Evolutionary conservation across 2,888 invertebrate genomes (phyloP).

Genomic region (Callinectes sapidus): DNA sequence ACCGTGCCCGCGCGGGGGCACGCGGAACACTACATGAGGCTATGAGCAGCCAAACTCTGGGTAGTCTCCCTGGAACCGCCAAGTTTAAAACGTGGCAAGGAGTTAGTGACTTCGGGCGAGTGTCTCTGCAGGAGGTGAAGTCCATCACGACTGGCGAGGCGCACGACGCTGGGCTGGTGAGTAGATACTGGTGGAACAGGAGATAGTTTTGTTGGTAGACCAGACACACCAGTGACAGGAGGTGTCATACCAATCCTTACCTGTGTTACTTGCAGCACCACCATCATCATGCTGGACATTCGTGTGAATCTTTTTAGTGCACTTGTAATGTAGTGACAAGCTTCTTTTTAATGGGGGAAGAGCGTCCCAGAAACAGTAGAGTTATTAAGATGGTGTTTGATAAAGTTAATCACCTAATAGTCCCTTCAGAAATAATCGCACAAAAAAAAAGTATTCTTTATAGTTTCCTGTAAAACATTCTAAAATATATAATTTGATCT

Average conservation of each 20-base stretch:
- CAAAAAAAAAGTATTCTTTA: not conserved
- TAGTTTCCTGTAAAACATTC: not conserved
- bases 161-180: constrained; percentile 32
- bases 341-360: not conserved
- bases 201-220: not conserved
- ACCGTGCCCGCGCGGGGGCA: constrained; percentile 22
- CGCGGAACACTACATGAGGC: constrained; percentile 47
- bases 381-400: not conserved
- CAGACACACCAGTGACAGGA: not conserved
- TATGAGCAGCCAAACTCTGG: constrained; percentile 41
- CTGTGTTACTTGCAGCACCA: not conserved
- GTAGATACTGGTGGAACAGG: not conserved
- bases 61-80: constrained; percentile 58
- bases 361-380: not conserved
- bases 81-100: constrained; percentile 54
- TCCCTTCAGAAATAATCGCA: not conserved
- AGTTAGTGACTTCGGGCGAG: constrained; percentile 41
- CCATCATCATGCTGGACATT: not conserved
- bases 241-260: not conserved
- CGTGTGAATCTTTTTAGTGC: not conserved
- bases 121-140: constrained; percentile 13
- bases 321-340: not conserved
- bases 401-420: not conserved
- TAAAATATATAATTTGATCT: not conserved
- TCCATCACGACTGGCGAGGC: not conserved